A percentile compares a stretch with the other conserved stretches of the same genome.
phyloP scores from a whole-genome alignment of 2,113 vertebrate species.

The Chaetodon trifascialis region DNA sequence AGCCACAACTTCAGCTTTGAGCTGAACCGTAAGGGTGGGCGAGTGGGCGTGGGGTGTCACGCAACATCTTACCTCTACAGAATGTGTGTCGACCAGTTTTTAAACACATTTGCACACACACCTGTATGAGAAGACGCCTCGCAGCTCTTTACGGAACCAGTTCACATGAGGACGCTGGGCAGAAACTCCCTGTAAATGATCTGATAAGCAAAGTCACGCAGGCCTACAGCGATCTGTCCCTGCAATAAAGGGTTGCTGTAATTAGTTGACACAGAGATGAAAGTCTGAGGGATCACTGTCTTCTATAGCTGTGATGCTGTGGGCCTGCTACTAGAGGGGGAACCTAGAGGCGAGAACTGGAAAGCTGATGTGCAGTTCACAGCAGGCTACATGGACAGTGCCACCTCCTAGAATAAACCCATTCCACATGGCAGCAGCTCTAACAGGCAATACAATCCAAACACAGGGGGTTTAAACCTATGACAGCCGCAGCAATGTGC shows the following conservation, averaged over 20 bases:
- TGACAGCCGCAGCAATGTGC: not conserved
- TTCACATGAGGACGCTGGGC: conserved; percentile 40
- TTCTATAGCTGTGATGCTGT: conserved; percentile 23
- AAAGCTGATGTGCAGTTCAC: conserved; percentile 26
- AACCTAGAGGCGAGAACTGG: not conserved
- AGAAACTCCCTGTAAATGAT: conserved; percentile 24
- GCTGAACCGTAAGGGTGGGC: not conserved
- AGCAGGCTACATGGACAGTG: conserved; percentile 21
- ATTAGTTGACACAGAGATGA: conserved; percentile 30
- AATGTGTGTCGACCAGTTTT: not conserved
- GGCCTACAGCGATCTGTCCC: not conserved
- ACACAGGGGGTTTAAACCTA: not conserved
- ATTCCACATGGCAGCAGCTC: not conserved
- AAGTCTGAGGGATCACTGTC: not conserved
- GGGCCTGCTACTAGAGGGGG: too few species aligned
- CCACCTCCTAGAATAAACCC: conserved; percentile 37
- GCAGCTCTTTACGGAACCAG: conserved; percentile 1
- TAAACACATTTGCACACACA: not conserved
- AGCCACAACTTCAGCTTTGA: not conserved
- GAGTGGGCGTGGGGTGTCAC: not conserved
- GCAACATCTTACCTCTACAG: not conserved
- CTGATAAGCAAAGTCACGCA: not conserved
- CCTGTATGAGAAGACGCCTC: not conserved
- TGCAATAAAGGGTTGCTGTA: conserved; percentile 4
- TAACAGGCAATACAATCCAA: conserved; percentile 14